Evolutionary conservation across 2,797 vertebrate species (phyloP), one percentile per base, ranked within the genome.

Genomic region (Aeoliscus strigatus): DNA sequence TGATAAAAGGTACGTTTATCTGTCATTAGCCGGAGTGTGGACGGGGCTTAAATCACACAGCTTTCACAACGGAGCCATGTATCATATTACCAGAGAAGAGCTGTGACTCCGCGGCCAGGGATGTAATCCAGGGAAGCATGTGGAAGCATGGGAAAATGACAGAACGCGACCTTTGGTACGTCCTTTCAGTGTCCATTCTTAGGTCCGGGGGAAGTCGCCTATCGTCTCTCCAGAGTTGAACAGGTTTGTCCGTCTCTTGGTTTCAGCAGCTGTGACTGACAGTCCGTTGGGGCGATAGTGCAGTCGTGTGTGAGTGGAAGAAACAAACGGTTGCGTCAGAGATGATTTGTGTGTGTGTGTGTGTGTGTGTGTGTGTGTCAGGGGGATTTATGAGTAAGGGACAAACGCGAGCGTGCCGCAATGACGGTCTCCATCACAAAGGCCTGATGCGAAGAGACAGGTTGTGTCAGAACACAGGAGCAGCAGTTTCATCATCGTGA

Each of bases 381-480:
- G 39, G 30, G 47, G 60, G 53, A 65, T 62, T 75, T 63, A 64
- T 75, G 75, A 77, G 76, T 76, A 59, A 64, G 68, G 67, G 61
- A 67, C 68, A 59, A 73, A 73, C 28, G 71, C 8, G 5, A 70
- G 60, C 34, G 43, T 55, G 60, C 64, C 47, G 30, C 9, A 1
- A 64, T 82, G 75, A 80, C 80, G 47, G 60, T 65, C 60, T 82
- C 80, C 59, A 73, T 85, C 81, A 79, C 51, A 26, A 38, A 33
- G 60, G 36, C 42, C 63, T 81, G 68, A 86, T 82, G 60, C 27
- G 68, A 82, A 59, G 61, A 67, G 81, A 83, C 80, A 71, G 52
- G 54, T 45, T 16, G 13, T 73, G 82, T 81, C 81, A 79, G 81
- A 65, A 71, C 70, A 73, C 54, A 64, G 55, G 53, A 73, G 59